Base-by-base conservation (phyloP, 2,797 vertebrate species). In the Cyprinodon diabolis region DNA sequence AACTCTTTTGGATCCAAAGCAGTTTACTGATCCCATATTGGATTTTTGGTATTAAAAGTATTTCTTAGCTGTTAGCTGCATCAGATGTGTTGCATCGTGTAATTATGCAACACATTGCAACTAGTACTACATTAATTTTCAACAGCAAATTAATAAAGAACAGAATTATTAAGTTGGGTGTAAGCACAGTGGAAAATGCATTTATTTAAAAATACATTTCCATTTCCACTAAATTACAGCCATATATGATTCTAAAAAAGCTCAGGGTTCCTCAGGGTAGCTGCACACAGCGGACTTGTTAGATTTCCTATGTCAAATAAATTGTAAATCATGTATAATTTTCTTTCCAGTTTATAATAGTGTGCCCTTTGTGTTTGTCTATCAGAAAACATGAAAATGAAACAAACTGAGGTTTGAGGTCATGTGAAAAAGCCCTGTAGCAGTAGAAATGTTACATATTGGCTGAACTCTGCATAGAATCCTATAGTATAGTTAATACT, bases 401-500 rank as follows among this genome's bases (percentile, higher is more conserved):
- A 23, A 65, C 62, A 65, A 6, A 65, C 1, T 65, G 21, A 14
- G 12, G 12, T 63, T 43, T 63, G 37, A 21, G 37, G 35, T 23
- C 23, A 23, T 65, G 13, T 47, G 12, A 47, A 23, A 65, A 45
- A 65, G 62, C 12, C n/a, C 12, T 65, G 21, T 15, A 9, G 43
- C n/a, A 47, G 45, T 23, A 65, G 4, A 47, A 65, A 65, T 47
- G 43, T 14, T 69, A 84, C 81, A 75, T 62, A 65, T 58, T 37
- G 23, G 35, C 66, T 79, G 74, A 82, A 82, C 74, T 82, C 77
- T 85, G 83, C 77, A 84, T 85, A 23, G 52, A 54, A 72, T 82
- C 79, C 77, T 69, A 55, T 37, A 11, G 35, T 58, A 66, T 55
- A 71, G 54, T 80, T 85, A 90, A 89, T 87, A 86, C 80, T 89